These are phyloP conservation scores for Lordiphosa fenestrarum DNA, from an alignment of 2,888 invertebrate species.

Conservation along the genomic window DNA sequence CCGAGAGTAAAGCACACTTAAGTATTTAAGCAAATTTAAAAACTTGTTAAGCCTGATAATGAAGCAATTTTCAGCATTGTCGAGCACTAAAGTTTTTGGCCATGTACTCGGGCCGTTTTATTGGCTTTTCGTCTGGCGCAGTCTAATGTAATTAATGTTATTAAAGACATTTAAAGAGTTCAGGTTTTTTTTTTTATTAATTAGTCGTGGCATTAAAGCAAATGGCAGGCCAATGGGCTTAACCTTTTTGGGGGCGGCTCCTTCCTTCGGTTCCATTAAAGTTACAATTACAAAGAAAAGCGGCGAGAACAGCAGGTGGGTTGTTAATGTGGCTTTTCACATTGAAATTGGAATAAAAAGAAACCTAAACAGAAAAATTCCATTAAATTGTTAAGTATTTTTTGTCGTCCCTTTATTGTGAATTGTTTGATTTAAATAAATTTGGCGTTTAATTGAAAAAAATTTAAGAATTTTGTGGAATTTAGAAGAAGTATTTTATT, in stretches of 20 bases:
- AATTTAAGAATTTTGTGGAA: background rate
- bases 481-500: too few species aligned
- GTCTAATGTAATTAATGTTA: constrained; percentile 1
- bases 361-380: constrained; percentile 64
- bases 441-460: constrained; percentile 13
- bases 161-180: constrained; percentile 41
- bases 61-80: constrained; percentile 51
- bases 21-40: constrained; percentile 71
- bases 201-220: constrained; percentile 43
- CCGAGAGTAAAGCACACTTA: constrained; percentile 32
- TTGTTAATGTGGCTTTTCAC: constrained; percentile 19
- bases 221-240: constrained; percentile 35
- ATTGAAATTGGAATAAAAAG: constrained; percentile 28
- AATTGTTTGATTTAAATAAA: constrained; percentile 40
- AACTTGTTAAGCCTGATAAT: constrained; percentile 68
- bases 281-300: constrained; percentile 35
- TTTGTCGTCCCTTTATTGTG: background rate
- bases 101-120: constrained; percentile 28
- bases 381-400: constrained; percentile 52
- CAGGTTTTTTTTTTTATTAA: constrained; percentile 44
- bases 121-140: constrained; percentile 37
- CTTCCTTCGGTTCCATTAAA: constrained; percentile 46
- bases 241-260: constrained; percentile 17
- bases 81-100: constrained; percentile 22
- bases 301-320: constrained; percentile 16